Evolutionary conservation across 1,140 invertebrate species (phyloP).

Genomic region (Drosophila sulfurigaster): DNA sequence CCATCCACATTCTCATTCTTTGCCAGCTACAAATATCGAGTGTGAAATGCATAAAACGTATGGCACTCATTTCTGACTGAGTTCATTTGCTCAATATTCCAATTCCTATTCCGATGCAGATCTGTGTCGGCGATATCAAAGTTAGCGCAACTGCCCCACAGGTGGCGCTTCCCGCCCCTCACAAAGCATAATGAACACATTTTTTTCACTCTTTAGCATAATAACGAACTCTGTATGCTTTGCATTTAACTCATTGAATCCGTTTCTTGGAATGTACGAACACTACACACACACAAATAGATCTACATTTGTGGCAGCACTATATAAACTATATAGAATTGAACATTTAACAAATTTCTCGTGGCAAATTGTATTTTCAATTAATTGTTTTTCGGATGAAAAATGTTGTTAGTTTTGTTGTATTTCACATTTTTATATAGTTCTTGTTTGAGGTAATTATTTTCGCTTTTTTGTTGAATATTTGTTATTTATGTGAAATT

Average conservation of each 20-base stretch:
- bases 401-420: not conserved
- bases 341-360: not conserved
- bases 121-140: conserved; percentile 80
- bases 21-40: not conserved
- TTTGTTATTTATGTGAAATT: no score
- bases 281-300: not conserved
- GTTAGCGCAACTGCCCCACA: conserved; percentile 59
- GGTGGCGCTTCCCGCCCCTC: conserved; percentile 66
- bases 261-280: not conserved
- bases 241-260: not conserved
- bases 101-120: conserved; percentile 50
- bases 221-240: conserved; percentile 38
- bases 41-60: conserved; percentile 67
- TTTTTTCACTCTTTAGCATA: not conserved
- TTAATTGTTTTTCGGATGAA: conserved; percentile 1
- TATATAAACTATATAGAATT: not conserved
- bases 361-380: not conserved
- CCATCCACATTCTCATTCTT: not conserved
- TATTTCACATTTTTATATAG: not conserved
- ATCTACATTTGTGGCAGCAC: not conserved
- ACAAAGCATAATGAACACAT: not conserved
- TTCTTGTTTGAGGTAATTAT: no score
- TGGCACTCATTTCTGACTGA: conserved; percentile 56
- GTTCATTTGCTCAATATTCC: not conserved
- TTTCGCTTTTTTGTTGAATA: no score